Conservation (phyloP, 2,888 invertebrate genomes). For the Megalurothrips usitatus region DNA sequence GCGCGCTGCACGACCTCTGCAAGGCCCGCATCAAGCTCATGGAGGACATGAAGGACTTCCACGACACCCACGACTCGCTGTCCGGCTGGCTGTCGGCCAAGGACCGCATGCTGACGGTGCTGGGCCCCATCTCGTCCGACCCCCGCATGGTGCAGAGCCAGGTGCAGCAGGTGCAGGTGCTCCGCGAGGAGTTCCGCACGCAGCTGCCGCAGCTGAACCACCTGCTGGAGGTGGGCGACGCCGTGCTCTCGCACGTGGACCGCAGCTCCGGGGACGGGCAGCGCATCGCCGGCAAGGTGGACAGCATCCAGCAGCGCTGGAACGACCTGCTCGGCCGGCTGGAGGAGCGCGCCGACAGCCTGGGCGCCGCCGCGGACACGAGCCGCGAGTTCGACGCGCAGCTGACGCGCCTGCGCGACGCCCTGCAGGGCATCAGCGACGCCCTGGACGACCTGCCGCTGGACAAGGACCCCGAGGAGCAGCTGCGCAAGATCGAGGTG, state of each 20-base stretch:
- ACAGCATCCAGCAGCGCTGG: slow-evolving; percentile 60
- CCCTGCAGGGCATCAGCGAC: slow-evolving; percentile 82
- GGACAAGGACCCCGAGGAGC: slow-evolving; percentile 81
- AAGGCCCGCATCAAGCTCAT: slow-evolving; percentile 68
- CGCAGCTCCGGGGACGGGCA: slow-evolving; percentile 58
- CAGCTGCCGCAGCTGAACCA: slow-evolving; percentile 88
- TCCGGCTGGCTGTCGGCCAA: slow-evolving; percentile 86
- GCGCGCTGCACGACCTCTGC: slow-evolving; percentile 75
- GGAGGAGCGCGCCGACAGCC: slow-evolving; percentile 80
- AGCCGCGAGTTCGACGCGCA: slow-evolving; percentile 90
- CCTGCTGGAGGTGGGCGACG: slow-evolving; percentile 73
- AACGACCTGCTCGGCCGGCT: slow-evolving; percentile 59
- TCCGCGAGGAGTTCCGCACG: slow-evolving; percentile 89
- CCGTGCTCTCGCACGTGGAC: slow-evolving; percentile 58
- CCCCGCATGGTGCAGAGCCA: slow-evolving; percentile 93
- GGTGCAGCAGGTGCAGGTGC: slow-evolving; percentile 89
- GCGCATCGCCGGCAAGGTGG: slow-evolving; percentile 66
- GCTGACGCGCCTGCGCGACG: slow-evolving; percentile 74
- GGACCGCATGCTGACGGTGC: slow-evolving; percentile 90
- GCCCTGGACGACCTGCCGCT: slow-evolving; percentile 75
- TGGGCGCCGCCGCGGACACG: slow-evolving; percentile 88
- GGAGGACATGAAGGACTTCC: slow-evolving; percentile 87
- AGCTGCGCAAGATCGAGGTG: slow-evolving; percentile 76
- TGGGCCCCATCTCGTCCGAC: slow-evolving; percentile 94
- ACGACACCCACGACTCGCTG: slow-evolving; percentile 80